phyloP scores from a whole-genome alignment of 2,113 vertebrate species.

The Nyctibius bracteatus region DNA sequence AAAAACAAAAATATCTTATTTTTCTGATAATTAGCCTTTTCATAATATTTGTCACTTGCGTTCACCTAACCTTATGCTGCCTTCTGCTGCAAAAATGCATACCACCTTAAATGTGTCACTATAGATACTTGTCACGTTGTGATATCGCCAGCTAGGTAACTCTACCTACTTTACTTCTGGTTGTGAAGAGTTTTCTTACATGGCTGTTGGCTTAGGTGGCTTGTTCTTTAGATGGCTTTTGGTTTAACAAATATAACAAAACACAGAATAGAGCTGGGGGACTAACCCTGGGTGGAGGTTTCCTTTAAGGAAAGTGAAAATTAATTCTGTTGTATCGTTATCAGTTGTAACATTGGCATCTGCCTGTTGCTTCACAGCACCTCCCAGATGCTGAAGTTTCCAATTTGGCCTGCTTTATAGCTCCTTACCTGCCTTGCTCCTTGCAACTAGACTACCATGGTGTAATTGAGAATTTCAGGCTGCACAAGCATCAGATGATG shows the following conservation, averaged over 20 bases:
- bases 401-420: background rate
- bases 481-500: background rate
- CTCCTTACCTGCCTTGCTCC: background rate
- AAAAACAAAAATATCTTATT: accelerated
- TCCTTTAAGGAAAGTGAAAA: background rate
- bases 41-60: background rate
- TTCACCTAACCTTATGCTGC: background rate
- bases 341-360: background rate
- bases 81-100: background rate
- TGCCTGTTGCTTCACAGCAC: background rate
- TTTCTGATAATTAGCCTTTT: background rate
- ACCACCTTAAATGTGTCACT: background rate
- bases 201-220: background rate
- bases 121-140: background rate
- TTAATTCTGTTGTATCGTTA: background rate
- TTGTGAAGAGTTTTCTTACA: background rate
- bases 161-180: background rate
- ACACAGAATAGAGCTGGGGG: background rate
- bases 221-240: background rate
- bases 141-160: background rate
- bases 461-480: background rate
- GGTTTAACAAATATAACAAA: background rate
- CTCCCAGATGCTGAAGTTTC: background rate
- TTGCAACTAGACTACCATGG: background rate
- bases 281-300: background rate